Evolutionary conservation across 2,888 invertebrate species (phyloP).

Genomic region (Anthrax anthrax): DNA sequence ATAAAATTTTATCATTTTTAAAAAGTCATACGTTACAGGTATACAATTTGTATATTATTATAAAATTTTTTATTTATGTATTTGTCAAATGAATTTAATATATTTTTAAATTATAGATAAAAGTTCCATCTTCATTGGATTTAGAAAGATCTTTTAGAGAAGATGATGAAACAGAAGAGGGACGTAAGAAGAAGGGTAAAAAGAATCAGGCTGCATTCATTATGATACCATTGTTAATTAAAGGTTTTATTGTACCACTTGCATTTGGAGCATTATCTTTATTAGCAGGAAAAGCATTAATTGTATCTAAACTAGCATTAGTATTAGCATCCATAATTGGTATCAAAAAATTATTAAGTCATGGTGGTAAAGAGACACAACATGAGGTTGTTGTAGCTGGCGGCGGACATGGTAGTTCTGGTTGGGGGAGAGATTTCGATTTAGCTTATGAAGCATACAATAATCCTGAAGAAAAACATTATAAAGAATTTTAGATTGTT

Average conservation of each 20-base stretch:
- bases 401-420: slow-evolving; percentile 50
- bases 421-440: slow-evolving; percentile 56
- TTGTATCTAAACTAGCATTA: slow-evolving; percentile 68
- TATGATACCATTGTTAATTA: slow-evolving; percentile 63
- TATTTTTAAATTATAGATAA: slow-evolving; percentile 39
- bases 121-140: slow-evolving; percentile 55
- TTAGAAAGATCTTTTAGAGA: slow-evolving; percentile 44
- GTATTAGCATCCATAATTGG: slow-evolving; percentile 74
- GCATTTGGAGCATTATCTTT: slow-evolving; percentile 71
- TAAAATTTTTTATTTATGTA: background rate
- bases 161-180: slow-evolving; percentile 7
- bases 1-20: slow-evolving; percentile 59
- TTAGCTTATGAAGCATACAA: slow-evolving; percentile 44
- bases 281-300: slow-evolving; percentile 70
- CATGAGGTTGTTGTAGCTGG: slow-evolving; percentile 61
- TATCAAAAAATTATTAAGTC: slow-evolving; percentile 64
- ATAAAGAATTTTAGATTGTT: background rate
- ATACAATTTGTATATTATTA: slow-evolving; percentile 16
- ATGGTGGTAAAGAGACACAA: slow-evolving; percentile 46
- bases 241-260: slow-evolving; percentile 66
- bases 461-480: slow-evolving; percentile 23
- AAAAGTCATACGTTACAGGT: slow-evolving; percentile 68
- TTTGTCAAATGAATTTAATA: background rate
- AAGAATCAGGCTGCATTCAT: slow-evolving; percentile 45
- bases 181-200: slow-evolving; percentile 15